Base-by-base conservation (phyloP, 2,797 vertebrate genomes). In the Tapirus indicus region DNA sequence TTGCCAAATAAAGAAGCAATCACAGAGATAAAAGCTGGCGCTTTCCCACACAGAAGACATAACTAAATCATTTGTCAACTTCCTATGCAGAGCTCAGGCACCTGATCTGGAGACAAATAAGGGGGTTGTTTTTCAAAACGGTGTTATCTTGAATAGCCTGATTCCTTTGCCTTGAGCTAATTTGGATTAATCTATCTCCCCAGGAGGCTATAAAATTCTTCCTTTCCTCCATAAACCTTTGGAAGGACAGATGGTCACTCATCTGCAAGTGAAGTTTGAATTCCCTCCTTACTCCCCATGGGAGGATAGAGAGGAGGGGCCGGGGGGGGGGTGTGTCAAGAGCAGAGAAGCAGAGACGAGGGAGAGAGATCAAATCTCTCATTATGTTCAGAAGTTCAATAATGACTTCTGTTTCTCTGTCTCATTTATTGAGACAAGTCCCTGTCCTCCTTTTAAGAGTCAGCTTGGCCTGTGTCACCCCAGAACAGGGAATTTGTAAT, bases 1-100 rank as follows among this genome's bases (percentile, higher is more conserved):
- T 95, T 94, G 92, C 92, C 85, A 92, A 95, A 96, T 86, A 95
- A 96, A 97, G 92, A 97, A 95, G 84, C 96, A 98, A 96, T 97
- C 96, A 92, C 56, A 35, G 89, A 97, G 95, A 97, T 95, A 96
- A 98, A 97, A 96, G 91, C 78, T 49, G 82, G 71, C 1, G 0
- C 74, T 97, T 90, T 92, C 71, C 91, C 84, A 94, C 88, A 75
- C 2, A 2, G 75, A 97, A 97, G 85, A 58, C 62, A 35, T 35
- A 92, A 78, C 88, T 88, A 82, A 93, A 90, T 93, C 94, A 84
- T 96, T 95, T 78, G 71, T 88, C 90, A 90, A 16, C 94, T 97
- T 94, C 75, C 82, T 25, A 80, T 54, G 68, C 71, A 78, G 84
- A 78, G 44, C 56, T 80, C 10, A 17, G 66, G 68, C 87, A 94